phyloP scores from a whole-genome alignment of 2,113 vertebrate genomes.

The Turdus rufiventris region DNA sequence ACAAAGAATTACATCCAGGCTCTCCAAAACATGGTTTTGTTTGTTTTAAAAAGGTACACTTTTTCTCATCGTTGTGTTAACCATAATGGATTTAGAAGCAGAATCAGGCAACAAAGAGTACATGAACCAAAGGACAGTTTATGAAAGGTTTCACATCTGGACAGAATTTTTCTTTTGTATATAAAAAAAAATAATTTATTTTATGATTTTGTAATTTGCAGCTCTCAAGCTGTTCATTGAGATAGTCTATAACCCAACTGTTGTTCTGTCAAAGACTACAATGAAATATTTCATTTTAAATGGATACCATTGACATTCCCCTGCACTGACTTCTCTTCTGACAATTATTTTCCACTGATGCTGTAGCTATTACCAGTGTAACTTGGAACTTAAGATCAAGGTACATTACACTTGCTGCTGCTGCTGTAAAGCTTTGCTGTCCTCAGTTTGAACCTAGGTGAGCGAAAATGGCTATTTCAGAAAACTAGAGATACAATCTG shows the following conservation, averaged over 20 bases:
- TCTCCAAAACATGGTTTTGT: background rate
- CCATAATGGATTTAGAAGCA: background rate
- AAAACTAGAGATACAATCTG: conserved; percentile 34
- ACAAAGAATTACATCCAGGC: background rate
- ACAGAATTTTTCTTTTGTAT: background rate
- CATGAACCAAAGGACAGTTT: background rate
- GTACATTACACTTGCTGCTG: background rate
- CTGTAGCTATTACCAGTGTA: background rate
- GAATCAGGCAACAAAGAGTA: background rate
- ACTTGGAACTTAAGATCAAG: background rate
- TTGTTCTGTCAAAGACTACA: background rate
- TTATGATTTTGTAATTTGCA: background rate
- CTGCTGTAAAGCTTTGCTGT: conserved; percentile 23
- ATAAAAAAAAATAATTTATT: background rate
- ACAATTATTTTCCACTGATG: conserved; percentile 22
- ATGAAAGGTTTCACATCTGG: background rate
- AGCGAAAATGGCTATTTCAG: conserved; percentile 23
- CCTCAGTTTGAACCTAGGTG: conserved; percentile 51
- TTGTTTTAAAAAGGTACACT: background rate
- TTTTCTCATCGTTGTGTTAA: background rate
- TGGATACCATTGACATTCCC: background rate
- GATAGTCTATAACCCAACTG: background rate
- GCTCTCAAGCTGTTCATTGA: conserved; percentile 5
- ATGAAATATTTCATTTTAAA: conserved; percentile 11
- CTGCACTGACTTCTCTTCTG: background rate